Evolutionary conservation across 1,140 invertebrate genomes (phyloP), one percentile per base, ranked within the genome.

Genomic region (Carposina sasakii): DNA sequence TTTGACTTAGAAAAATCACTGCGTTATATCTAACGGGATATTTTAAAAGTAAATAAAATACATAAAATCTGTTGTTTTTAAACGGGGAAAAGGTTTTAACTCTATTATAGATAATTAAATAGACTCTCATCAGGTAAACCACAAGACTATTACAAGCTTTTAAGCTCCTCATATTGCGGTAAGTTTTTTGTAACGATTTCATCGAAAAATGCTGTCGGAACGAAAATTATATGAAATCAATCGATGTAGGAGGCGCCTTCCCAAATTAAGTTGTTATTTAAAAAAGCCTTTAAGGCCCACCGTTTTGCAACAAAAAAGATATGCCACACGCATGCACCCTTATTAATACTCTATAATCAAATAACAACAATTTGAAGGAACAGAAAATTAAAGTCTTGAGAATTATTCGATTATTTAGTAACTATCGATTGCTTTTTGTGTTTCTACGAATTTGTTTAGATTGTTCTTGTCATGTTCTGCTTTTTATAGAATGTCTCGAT

Each of bases 211-310:
- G n/a, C n/a, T 60, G 63, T 66, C 67, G 69, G 71, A 36, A 52
- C 59, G 69, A 69, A 76, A 73, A 79, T 82, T 79, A 79, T 67
- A 76, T 64, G 65, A 74, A 82, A 77, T 76, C 70, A 76, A 77
- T 73, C 62, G 70, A 74, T 57, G 67, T 66, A 70, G 76, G 76
- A 73, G 73, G 71, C 59, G 36, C 59, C 61, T 73, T 63, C 71
- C 65, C 63, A 76, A 81, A 82, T 82, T 81, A 76, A 77, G 75
- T 81, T 77, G 76, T 78, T 77, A 78, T 48, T 66, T 64, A 72
- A 49, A 49, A 77, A 71, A 66, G 50, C 40, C 68, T 64, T 70
- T 70, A 73, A 77, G 59, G 67, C 62, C 68, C 67, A 64, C 65
- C 43, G 64, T 70, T 71, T 72, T 63, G 78, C 74, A 74, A 78